A percentile compares a stretch with the other conserved stretches of the same genome.
These are phyloP conservation scores for Dexiosoma caninum DNA, from an alignment of 2,888 invertebrate species.

Conservation along the genomic window DNA sequence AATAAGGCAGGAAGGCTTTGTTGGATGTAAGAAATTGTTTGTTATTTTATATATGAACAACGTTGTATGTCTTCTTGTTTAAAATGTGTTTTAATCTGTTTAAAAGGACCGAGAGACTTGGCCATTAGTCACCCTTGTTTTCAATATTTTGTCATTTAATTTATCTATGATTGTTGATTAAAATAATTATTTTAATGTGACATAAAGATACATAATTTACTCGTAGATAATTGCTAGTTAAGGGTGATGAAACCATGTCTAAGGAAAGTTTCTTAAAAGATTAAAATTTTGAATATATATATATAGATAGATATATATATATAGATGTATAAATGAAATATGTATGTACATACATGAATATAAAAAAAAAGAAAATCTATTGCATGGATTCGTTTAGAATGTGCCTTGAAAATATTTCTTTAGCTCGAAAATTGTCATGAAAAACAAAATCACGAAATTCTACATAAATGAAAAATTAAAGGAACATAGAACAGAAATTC, in stretches of 20 bases:
- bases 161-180: background rate
- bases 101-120: conserved; percentile 31
- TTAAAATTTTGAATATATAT: background rate
- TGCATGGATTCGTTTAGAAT: no score
- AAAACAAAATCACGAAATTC: background rate
- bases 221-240: background rate
- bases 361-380: no score
- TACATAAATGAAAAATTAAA: background rate
- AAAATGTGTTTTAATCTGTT: conserved; percentile 48
- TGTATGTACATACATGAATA: no score
- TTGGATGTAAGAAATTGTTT: background rate
- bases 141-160: background rate
- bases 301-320: no score
- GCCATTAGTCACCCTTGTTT: conserved; percentile 15
- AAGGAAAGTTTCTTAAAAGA: no score
- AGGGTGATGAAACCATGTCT: background rate
- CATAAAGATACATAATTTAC: background rate
- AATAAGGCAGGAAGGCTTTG: conserved; percentile 40
- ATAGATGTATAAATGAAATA: no score
- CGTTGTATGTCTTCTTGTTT: conserved; percentile 15
- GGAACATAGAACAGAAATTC: background rate
- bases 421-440: background rate
- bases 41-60: no score
- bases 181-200: no score
- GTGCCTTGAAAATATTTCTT: background rate